Evolutionary conservation across 2,113 vertebrate species (phyloP), one percentile per base, ranked within the genome.

Genomic region (Mesoclemmys tuberculata): DNA sequence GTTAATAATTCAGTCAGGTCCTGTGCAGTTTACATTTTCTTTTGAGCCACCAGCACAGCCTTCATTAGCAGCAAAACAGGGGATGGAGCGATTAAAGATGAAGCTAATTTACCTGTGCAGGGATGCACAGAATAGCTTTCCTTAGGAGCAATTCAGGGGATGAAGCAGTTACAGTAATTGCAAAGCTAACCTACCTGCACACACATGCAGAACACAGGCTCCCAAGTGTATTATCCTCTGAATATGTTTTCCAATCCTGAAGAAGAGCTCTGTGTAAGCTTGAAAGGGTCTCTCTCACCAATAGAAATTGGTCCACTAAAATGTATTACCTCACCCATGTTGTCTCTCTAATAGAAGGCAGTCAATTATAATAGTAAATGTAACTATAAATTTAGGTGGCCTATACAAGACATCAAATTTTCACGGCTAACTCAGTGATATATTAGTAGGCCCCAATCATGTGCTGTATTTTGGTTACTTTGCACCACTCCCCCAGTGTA

Each of bases 51-150:
- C 89, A 89, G 14, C 26, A 7, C 6, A 51, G 21, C 6, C 44
- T 8, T 90, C 77, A 89, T 10, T 58, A 85, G 61, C 79, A 55
- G 55, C 64, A 84, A 9, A 2, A 35, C 48, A 89, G 82, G 79
- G 87, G 35, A 85, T 3, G 44, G 87, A 94, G 61, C 10, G 75
- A 71, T 44, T n/a, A 49, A 86, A 82, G 79, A 82, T 41, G 86
- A 58, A 87, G 90, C 74, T 88, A 51, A 84, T 77, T 49, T 48
- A 80, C 38, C 92, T 91, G 85, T 95, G 74, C 89, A 90, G 88
- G 61, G 26, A 24, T 2, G 26, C 41, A 82, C 16, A 84, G 26
- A 8, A 29, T 48, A 86, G 29, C 9, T 71, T 71, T 82, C 81
- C 74, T 64, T 13, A 79, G 26, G 31, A 35, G 87, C 29, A 77